Base-by-base conservation (phyloP, 1,140 invertebrate species). In the Radopholus similis region DNA sequence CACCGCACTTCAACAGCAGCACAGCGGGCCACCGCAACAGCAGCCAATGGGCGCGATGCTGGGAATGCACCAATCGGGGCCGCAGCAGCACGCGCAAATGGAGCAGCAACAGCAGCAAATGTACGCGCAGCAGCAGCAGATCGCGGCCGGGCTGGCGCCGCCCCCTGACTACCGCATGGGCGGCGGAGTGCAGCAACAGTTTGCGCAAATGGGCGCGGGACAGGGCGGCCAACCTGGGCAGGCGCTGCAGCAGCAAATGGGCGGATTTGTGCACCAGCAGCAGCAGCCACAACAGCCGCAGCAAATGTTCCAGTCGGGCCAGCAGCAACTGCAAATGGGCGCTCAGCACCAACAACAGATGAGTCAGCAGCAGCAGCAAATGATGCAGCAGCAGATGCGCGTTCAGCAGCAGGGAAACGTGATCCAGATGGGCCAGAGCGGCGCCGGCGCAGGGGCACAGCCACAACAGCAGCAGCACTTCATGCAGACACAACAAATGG, bases 121-220 rank as follows among this genome's bases (percentile, higher is more conserved):
- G 2, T 57, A 53, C 28, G 40, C 32, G 0, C 57, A 42, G 23
- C 30, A 4, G 21, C 13, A 35, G 18, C 38, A 60, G 40, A 59
- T 59, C 8, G 18, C 47, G 18, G 21, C 4, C n/a, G 9, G 6
- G 8, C 18, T 51, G n/a, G 8, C 56, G 13, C 60, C 35, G 18
- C 67, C 67, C 8, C 68, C 67, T 8, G 66, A 69, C 18, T 68
- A 56, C 32, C 62, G 26, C 3, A 28, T 35, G 15, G 62, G 47
- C 47, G 47, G n/a, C 47, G 13, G 44, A 5, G 44, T 32, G 34
- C 26, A 40, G 54, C 55, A 57, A 44, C n/a, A 47, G 26, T 47
- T 47, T 30, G n/a, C 0, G 18, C 35, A 40, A 42, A 40, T 59
- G 35, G 58, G 58, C 13, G 28, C 34, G 9, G 28, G 35, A 15